These are phyloP conservation scores for Aelia acuminata DNA, from an alignment of 2,888 invertebrate genomes.

Conservation along the genomic window DNA sequence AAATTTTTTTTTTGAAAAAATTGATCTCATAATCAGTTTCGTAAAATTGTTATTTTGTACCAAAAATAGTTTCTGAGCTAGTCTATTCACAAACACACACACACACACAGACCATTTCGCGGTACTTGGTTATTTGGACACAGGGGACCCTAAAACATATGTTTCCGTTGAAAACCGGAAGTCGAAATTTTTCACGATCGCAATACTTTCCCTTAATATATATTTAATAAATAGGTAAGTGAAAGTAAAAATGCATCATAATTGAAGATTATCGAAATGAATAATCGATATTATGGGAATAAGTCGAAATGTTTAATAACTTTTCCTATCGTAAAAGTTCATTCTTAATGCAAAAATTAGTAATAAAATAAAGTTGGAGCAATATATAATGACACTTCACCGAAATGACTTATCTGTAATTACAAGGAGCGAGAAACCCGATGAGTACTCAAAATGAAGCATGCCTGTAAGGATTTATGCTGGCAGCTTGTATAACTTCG, in stretches of 20 bases:
- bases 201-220: too few relatives aligned
- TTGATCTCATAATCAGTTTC: too few relatives aligned
- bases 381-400: neutral
- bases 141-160: too few relatives aligned
- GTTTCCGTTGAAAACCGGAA: too few relatives aligned
- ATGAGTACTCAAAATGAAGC: neutral
- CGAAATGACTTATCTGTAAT: neutral
- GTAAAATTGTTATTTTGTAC: too few relatives aligned
- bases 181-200: too few relatives aligned
- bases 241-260: neutral
- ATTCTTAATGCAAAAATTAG: neutral
- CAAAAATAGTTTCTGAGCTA: too few relatives aligned
- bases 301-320: neutral
- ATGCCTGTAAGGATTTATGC: neutral
- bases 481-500: neutral
- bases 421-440: neutral
- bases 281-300: neutral
- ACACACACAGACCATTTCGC: too few relatives aligned
- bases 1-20: too few relatives aligned
- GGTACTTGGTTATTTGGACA: too few relatives aligned
- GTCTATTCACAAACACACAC: too few relatives aligned
- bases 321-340: neutral
- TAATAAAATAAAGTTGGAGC: neutral
- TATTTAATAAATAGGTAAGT: too few relatives aligned
- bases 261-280: neutral